Evolutionary conservation across 2,113 vertebrate species (phyloP), one percentile per base, ranked within the genome.

Genomic region (Anhinga rufa): DNA sequence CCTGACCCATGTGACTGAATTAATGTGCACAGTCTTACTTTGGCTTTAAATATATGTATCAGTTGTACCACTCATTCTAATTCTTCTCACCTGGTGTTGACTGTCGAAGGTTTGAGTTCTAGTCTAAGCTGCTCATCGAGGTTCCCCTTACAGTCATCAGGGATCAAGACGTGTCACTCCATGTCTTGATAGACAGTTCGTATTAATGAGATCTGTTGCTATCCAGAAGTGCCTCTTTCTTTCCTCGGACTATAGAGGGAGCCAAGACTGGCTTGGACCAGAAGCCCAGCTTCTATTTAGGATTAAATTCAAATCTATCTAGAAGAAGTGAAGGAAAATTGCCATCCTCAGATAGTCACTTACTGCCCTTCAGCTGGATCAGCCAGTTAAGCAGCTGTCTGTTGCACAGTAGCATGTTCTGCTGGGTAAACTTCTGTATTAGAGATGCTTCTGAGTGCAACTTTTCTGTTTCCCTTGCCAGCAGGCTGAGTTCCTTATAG

Each of bases 161-260:
- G 49, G 61, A 72, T 82, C 57, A 38, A 36, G 72, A 42, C 0
- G 0, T 11, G 9, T 58, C 46, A 51, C 26, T 71, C 12, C 77
- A 79, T n/a, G n/a, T n/a, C n/a, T n/a, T n/a, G 81, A 70, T 3
- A 77, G 44, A 24, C 0, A 0, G n/a, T n/a, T 57, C 61, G 14
- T 71, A 29, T 22, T 49, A 54, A 5, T 1, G 26, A 82, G 32
- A 26, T 31, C 17, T 6, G 24, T 2, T 80, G 82, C 49, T 36
- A 10, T 79, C 34, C 34, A 29, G 12, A 44, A 75, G 9, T 4
- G 48, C 14, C 36, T 87, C 10, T 90, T 94, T 82, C 82, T 62
- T 51, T 83, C n/a, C 62, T 81, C 79, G 10, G 16, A n/a, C 93
- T 74, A 80, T 25, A 96, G 95, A 92, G 87, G 94, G 81, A 95